Evolutionary conservation across 2,113 vertebrate species (phyloP).

Genomic region (Clarias macrocephalus): DNA sequence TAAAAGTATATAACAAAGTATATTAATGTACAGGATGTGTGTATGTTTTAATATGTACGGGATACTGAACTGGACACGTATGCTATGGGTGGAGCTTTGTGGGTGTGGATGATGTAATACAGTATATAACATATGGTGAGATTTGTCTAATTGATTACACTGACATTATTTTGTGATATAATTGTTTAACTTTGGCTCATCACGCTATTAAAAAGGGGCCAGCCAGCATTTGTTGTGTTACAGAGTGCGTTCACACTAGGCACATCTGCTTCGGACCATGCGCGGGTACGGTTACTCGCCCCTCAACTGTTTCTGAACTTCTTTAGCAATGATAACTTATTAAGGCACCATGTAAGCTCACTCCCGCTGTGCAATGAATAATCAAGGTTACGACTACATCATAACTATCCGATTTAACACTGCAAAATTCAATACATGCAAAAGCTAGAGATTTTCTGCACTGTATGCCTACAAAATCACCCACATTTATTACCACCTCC

Average conservation of each 20-base stretch:
- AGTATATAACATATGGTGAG: neutral
- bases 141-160: neutral
- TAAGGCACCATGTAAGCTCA: too few species aligned
- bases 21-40: neutral
- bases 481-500: neutral
- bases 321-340: neutral
- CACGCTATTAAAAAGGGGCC: neutral
- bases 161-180: neutral
- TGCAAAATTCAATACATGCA: neutral
- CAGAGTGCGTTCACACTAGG: neutral
- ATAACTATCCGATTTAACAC: neutral
- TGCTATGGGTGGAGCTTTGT: neutral
- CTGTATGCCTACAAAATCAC: neutral
- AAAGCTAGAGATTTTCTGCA: neutral
- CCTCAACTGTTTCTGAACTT: neutral
- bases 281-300: too few species aligned
- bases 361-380: too few species aligned
- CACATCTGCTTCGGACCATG: too few species aligned
- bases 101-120: neutral
- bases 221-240: neutral
- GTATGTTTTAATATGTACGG: too few species aligned
- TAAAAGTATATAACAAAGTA: neutral
- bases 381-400: neutral
- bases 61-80: too few species aligned
- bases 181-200: neutral